Base-by-base conservation (phyloP, 2,888 invertebrate species). In the Hypolimnas misippus region DNA sequence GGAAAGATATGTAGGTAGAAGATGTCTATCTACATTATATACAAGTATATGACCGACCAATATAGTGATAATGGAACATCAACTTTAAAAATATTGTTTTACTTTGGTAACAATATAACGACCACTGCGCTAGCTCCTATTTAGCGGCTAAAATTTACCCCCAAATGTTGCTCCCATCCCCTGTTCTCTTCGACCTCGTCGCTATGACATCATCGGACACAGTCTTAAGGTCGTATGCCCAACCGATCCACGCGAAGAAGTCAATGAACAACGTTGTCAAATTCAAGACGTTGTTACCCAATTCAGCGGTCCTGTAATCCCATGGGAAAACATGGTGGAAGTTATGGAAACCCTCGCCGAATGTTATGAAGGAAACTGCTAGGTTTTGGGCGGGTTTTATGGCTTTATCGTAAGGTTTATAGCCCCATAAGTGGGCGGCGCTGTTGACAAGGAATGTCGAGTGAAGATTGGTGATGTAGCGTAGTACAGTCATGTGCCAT, bases 401-500 rank as follows among this genome's bases (percentile, higher is more conserved):
- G 33, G 61, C 68, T 66, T 75, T 79, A 56, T 94, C 89, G 64
- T 92, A 92, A 4, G 92, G 89, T 51, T 82, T 86, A 60, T 78
- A 79, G 0, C 92, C 92, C 78, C 83, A 87, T 19, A 85, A 72
- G 75, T 95, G 95, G 6, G 95, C 95, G 8, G 92, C 93, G 70
- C 94, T 94, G 84, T 95, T 95, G n/a, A 95, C 94, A 14, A 93
- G 81, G 93, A 94, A 95, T 10, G 76, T 75, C 1, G 6, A 53
- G 79, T 95, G 93, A n/a, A 95, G 86, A 12, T 89, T 89, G 63
- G 88, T 75, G 12, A 87, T 82, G 78, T 94, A 94, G 10, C 94
- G 87, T 17, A 94, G 72, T 49, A 90, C 82, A 8, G 75, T 72
- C 0, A 84, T 74, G 67, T 83, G 81, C 82, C 83, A 87, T 1